Base-by-base conservation (phyloP, 1,140 invertebrate species). In the Polypedilum pembai region DNA sequence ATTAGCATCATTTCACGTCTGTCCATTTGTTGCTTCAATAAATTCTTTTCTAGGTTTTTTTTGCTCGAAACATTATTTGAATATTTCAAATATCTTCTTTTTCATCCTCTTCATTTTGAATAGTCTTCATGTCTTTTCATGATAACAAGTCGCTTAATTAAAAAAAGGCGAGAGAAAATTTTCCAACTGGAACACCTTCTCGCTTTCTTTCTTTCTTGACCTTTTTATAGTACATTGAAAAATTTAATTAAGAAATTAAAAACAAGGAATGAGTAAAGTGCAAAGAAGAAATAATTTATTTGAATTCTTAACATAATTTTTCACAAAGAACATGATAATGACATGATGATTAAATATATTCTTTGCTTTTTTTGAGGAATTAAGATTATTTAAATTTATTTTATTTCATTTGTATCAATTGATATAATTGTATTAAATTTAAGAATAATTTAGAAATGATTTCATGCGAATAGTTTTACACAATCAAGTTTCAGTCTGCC, bases 131-230 rank as follows among this genome's bases (percentile, higher is more conserved):
- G 24, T 18, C 41, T 56, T 56, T 56, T 69, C 24, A 33, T 69
- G 65, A 69, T 69, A 69, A 69, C 65, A 69, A 69, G 65, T 18
- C 18, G 65, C 65, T 69, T 69, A 69, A 69, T 69, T 69, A 69
- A 69, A 69, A 69, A 69, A 33, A 33, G 24, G 24, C 17, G 18
- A 69, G 20, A 69, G 20, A 18, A 69, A 8, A 18, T 0, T 20
- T 69, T 20, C 65, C 17, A 8, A 56, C 12, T 56, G 4, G 10
- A 69, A 69, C 65, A 69, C 65, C 65, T 69, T 69, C 24, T 33
- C 5, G 1, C 24, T 33, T 33, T n/a, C n/a, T n/a, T n/a, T n/a
- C n/a, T 33, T 33, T 33, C 24, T 56, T 69, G 65, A 21, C 65
- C 20, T 18, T 69, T 69, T 21, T 69, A 18, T n/a, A 18, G 8